Evolutionary conservation across 2,888 invertebrate genomes (phyloP), one percentile per base, ranked within the genome.

Genomic region (Cetonia aurata): DNA sequence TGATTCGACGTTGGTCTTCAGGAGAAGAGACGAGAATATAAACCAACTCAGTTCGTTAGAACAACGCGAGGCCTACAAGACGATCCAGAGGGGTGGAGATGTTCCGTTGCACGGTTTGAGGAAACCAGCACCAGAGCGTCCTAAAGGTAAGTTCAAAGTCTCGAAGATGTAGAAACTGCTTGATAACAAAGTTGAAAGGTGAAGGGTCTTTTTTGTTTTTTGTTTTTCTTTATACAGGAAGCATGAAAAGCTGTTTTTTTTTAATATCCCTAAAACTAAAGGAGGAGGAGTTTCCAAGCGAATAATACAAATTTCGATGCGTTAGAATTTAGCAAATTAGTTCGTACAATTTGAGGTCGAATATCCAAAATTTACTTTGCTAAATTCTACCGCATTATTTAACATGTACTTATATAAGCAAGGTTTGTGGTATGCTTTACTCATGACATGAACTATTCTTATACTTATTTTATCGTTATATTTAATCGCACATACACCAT

Each of bases 71-170:
- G 93, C 93, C 10, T 98, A 98, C 85, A 92, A 93, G 80, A 92
- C 91, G 74, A 90, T 98, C 69, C 98, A 98, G 82, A 92, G 93
- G 71, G 98, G 98, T 0, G 98, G 97, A 0, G 98, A 98, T 84
- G 96, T 98, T 1, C 98, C 98, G 0, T 87, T 96, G 9, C 90
- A 95, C 80, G 98, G 98, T 50, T 91, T 98, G 81, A 89, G 97
- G 53, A 97, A 97, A 80, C 92, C 92, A 15, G 96, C 95, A 13
- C 98, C 98, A 31, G 92, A 93, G 82, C 90, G 90, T 81, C 91
- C 91, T 19, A 92, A 90, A 89, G 92, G 93, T 93, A 85, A 83
- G 87, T 12, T 2, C n/a, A n/a, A 31, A 1, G 2, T 48, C 48
- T 48, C 12, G 8, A 48, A 48, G 6, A n/a, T 15, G 12, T 17